A percentile compares a stretch with the other conserved stretches of the same genome.
Conservation (phyloP, 2,113 vertebrate species). For the Chamaea fasciata region DNA sequence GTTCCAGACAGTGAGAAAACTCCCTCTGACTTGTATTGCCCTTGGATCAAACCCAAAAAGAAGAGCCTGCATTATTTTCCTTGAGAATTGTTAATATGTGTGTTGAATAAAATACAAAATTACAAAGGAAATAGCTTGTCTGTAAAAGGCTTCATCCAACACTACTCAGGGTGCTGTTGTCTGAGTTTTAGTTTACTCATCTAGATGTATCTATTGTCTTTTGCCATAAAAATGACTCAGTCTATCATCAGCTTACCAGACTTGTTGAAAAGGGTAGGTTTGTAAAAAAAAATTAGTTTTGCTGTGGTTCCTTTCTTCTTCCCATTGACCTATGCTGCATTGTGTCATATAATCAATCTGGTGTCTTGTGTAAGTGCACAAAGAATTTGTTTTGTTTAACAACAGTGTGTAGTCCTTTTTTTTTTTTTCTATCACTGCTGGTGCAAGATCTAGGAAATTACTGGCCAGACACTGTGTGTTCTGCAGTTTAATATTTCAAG, state of each 20-base stretch:
- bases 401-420: background rate
- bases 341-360: background rate
- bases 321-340: background rate
- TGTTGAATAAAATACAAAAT: background rate
- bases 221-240: background rate
- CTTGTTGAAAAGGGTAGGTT: background rate
- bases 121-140: background rate
- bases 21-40: background rate
- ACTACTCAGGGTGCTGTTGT: background rate
- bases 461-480: background rate
- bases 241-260: background rate
- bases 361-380: background rate
- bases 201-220: background rate
- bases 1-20: background rate
- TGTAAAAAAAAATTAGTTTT: background rate
- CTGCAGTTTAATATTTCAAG: background rate
- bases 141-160: background rate
- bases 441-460: background rate
- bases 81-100: background rate
- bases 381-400: background rate
- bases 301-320: background rate
- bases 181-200: background rate
- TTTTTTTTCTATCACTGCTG: background rate
- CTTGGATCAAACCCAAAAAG: background rate
- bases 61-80: background rate